These are phyloP conservation scores for Caradrina clavipalpis DNA, from an alignment of 2,888 invertebrate species.

Conservation along the genomic window DNA sequence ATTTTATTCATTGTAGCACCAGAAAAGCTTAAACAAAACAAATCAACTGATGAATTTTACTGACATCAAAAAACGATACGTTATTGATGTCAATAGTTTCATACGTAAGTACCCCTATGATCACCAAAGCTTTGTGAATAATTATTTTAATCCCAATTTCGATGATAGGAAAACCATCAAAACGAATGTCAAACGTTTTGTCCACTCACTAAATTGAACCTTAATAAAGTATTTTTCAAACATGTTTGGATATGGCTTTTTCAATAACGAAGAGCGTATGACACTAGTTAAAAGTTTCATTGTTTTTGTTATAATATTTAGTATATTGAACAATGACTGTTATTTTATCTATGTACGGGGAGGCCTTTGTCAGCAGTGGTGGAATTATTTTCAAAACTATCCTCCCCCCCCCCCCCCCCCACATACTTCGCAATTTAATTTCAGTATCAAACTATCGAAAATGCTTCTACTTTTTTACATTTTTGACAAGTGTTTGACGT, in stretches of 20 bases:
- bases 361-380: no score
- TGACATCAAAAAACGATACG: background rate
- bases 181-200: conserved; percentile 18
- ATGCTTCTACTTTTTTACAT: no score
- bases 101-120: background rate
- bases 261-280: background rate
- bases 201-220: conserved; percentile 33
- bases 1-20: background rate
- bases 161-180: conserved; percentile 15
- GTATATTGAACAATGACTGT: no score
- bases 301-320: no score
- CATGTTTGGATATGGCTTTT: conserved; percentile 1
- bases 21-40: background rate
- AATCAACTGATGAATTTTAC: background rate
- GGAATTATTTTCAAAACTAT: no score
- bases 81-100: background rate
- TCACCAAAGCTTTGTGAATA: conserved; percentile 1
- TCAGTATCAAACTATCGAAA: no score
- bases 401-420: no score
- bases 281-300: no score
- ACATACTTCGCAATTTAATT: no score
- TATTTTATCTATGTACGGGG: no score
- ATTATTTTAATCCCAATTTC: conserved; percentile 23
- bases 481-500: no score
- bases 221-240: conserved; percentile 15